Evolutionary conservation across 2,888 invertebrate species (phyloP), one percentile per base, ranked within the genome.

Genomic region (Epinotia ramella): DNA sequence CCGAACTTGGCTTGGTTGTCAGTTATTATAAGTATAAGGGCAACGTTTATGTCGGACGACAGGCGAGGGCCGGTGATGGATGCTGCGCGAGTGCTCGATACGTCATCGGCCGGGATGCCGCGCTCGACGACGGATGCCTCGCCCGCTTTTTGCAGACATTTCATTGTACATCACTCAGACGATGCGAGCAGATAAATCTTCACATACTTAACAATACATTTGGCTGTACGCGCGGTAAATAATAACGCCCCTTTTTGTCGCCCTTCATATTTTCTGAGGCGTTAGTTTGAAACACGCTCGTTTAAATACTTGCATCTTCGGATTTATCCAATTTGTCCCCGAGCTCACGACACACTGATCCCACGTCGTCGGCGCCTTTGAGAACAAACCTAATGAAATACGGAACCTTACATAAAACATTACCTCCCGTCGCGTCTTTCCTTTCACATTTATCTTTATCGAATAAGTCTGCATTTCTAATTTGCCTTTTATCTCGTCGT

Each of bases 391-490:
- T 87, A 89, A 90, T 89, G 86, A 88, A 87, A 88, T 88, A 84
- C 84, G 81, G 76, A 81, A 80, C 81, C 84, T 81, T 91, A 87
- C 90, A 93, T 92, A 89, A 93, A 89, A 92, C 92, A 91, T 92
- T 85, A 89, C 89, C 91, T 84, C 93, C 92, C 84, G 89, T 84
- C 80, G 91, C 78, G 84, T 87, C 85, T 85, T 88, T 87, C 87
- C 86, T 89, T 91, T 90, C 90, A 90, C 90, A 85, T 86, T 91
- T 89, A 89, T 90, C 88, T 88, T 87, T 86, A 88, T 89, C 86
- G 86, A 84, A 80, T 84, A 81, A 82, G 84, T 83, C 84, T 84
- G 86, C 82, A 89, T 91, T 91, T 87, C 86, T 88, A 89, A 91
- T 89, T 84, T 81, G 79, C 80, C 81, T 82, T 86, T 84, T 84